Conservation (phyloP, 2,113 vertebrate species). For the Tupaia chinensis region DNA sequence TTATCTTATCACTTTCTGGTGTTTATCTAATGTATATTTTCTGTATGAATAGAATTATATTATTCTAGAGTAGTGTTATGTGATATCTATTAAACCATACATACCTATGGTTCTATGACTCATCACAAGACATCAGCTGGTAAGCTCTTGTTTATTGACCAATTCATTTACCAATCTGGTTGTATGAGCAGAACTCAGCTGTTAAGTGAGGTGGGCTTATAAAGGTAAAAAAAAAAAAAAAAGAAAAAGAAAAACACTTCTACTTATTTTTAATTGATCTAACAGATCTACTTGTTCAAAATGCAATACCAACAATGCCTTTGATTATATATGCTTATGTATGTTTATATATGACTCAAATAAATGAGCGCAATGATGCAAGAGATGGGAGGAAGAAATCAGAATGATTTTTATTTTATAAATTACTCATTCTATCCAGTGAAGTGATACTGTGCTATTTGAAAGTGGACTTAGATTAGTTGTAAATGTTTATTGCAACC, state of each 20-base stretch:
- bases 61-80: too few species aligned
- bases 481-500: background rate
- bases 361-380: background rate
- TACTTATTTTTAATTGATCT: background rate
- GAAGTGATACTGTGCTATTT: background rate
- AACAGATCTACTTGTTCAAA: background rate
- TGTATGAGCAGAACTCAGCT: too few species aligned
- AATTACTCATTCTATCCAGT: background rate
- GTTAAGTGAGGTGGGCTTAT: too few species aligned
- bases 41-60: too few species aligned
- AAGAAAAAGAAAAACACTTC: background rate
- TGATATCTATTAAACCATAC: too few species aligned
- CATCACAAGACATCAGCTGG: too few species aligned
- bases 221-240: background rate
- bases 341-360: background rate
- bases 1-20: too few species aligned
- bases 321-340: background rate
- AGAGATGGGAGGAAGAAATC: background rate
- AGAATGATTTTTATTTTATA: background rate
- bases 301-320: background rate
- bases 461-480: background rate
- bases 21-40: too few species aligned
- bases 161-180: too few species aligned
- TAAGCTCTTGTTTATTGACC: too few species aligned
- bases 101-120: too few species aligned